Base-by-base conservation (phyloP, 2,888 invertebrate genomes). In the Onthophagus sagittarius region DNA sequence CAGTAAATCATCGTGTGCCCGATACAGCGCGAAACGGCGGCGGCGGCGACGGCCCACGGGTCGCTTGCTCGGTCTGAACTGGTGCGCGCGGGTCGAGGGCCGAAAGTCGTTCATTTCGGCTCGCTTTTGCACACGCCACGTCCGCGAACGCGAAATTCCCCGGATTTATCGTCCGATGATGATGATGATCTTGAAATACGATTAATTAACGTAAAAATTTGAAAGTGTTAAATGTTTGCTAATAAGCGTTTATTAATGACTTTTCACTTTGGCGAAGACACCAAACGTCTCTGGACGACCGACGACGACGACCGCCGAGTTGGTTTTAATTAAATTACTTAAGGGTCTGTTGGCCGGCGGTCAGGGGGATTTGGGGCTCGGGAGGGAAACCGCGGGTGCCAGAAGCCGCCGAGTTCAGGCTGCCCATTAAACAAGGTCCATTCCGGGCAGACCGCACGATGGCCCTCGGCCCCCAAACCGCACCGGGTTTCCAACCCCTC, bases 341-440 rank as follows among this genome's bases (percentile, higher is more conserved):
- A 53, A 53, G 39, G 39, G 39, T 53, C 39, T 53, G 39, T 53
- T 53, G 39, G 39, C 39, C 39, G 39, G 39, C 72, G 69, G 72
- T 69, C 64, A 69, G 72, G 15, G 62, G 64, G 53, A 72, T 72
- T 62, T 64, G 69, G 64, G 15, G 64, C 7, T 7, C 15, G n/a
- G 63, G 15, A 14, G 63, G 63, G n/a, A 15, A 63, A 63, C 63
- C 15, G 63, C 63, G 63, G 63, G n/a, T 15, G 67, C 67, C 31
- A 32, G 67, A 13, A 32, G 31, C 67, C 32, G 67, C 67, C 31
- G 67, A 23, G 67, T 67, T 62, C 33, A 63, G 69, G 69, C 62
- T 62, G 13, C 69, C 72, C 62, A 73, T 73, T 73, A 73, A 73
- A 73, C 72, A 73, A 69, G 72, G 72, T 73, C 72, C 72, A 73